A percentile compares a stretch with the other conserved stretches of the same genome.
Conservation (phyloP, 2,113 vertebrate species). For the Calidris pygmaea region DNA sequence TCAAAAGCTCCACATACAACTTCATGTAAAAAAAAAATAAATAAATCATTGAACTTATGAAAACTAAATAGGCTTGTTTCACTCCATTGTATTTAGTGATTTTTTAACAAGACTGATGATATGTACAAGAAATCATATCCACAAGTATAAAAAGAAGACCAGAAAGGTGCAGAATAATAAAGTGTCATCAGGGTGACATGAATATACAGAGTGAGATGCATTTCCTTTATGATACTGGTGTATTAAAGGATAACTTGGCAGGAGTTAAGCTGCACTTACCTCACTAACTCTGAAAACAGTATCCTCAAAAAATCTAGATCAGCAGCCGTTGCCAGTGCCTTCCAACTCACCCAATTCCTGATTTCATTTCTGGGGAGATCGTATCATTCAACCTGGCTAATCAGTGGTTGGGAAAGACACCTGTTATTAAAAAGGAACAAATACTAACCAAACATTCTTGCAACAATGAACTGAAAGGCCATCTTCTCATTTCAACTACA, state of each 20-base stretch:
- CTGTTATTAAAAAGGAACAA: background rate
- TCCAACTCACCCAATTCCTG: background rate
- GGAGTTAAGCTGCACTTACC: background rate
- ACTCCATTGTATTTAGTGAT: background rate
- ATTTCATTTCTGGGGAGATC: background rate
- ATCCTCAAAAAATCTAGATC: background rate
- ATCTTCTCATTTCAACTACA: background rate
- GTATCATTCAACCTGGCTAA: background rate
- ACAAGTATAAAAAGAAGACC: background rate
- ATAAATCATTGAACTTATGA: background rate
- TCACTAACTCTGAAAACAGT: background rate
- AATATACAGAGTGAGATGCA: background rate
- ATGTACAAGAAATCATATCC: background rate
- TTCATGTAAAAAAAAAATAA: background rate
- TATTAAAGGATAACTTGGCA: background rate
- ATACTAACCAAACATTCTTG: background rate
- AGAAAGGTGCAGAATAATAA: background rate
- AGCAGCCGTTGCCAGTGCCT: background rate
- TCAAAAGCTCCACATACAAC: background rate
- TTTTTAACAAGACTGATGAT: background rate
- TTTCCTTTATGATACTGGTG: background rate
- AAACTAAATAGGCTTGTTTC: background rate
- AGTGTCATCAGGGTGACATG: background rate
- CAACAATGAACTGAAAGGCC: background rate
- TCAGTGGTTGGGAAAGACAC: background rate